phyloP scores from a whole-genome alignment of 2,113 vertebrate genomes.

The Eolophus roseicapilla region DNA sequence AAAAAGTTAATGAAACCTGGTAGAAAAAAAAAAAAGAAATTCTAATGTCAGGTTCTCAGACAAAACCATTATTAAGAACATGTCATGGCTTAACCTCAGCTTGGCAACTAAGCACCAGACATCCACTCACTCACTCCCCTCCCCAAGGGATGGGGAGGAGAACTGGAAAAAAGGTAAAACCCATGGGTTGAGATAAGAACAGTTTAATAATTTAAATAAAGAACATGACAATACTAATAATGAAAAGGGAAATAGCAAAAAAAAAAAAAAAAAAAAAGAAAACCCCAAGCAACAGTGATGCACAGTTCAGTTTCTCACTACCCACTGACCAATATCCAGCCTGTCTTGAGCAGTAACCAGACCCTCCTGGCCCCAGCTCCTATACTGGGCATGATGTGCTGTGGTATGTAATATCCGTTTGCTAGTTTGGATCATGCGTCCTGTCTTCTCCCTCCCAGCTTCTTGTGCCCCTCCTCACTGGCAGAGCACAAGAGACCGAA shows the following conservation, averaged over 20 bases:
- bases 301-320: neutral
- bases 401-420: neutral
- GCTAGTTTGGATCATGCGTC: neutral
- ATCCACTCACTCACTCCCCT: neutral
- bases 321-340: neutral
- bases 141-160: neutral
- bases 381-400: neutral
- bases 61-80: neutral
- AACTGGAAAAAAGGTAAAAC: no score
- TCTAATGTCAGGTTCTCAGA: neutral
- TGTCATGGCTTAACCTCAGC: neutral
- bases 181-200: no score
- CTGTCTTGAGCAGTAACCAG: neutral
- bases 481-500: neutral
- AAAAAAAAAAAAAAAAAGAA: neutral
- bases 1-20: neutral
- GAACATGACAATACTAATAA: neutral
- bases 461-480: neutral
- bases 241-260: neutral
- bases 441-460: neutral
- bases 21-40: neutral
- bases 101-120: neutral
- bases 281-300: neutral
- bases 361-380: no score
- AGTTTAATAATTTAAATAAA: neutral